phyloP scores from a whole-genome alignment of 2,888 invertebrate genomes.

The Gisinianus flammeolus region DNA sequence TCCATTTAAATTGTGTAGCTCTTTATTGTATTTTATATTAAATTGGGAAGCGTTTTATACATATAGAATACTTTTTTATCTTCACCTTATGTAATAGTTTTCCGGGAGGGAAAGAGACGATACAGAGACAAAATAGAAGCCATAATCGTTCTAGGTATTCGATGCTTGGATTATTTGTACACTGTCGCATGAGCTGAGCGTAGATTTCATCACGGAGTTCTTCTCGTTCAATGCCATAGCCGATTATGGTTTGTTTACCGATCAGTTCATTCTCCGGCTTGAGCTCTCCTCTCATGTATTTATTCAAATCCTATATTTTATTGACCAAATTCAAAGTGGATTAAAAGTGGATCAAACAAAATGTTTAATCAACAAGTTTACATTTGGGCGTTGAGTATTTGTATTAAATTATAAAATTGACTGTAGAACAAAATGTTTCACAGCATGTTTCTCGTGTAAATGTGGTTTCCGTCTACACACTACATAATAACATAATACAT shows the following conservation, averaged over 20 bases:
- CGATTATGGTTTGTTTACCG: conserved; percentile 82
- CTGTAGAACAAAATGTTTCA: too few relatives aligned
- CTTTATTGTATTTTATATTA: background rate
- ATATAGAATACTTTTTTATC: background rate
- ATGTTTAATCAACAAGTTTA: background rate
- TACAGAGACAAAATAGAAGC: conserved; percentile 85
- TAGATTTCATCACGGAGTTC: conserved; percentile 91
- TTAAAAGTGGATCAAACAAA: background rate
- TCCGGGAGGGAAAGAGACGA: conserved; percentile 90
- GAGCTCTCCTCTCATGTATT: conserved; percentile 86
- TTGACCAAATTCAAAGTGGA: background rate
- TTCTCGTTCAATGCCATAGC: conserved; percentile 86
- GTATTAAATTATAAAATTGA: too few relatives aligned
- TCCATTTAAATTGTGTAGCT: background rate
- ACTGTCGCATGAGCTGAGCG: conserved; percentile 85
- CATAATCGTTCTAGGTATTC: conserved; percentile 86
- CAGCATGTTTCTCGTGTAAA: too few relatives aligned
- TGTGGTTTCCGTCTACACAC: too few relatives aligned
- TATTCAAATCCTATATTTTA: conserved; percentile 77
- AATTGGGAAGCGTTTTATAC: background rate
- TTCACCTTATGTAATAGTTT: conserved; percentile 75
- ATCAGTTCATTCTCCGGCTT: conserved; percentile 82
- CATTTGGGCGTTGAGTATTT: too few relatives aligned
- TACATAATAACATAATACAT: too few relatives aligned
- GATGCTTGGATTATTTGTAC: conserved; percentile 84